Evolutionary conservation across 2,888 invertebrate species (phyloP).

Genomic region (Xylophagus ater): DNA sequence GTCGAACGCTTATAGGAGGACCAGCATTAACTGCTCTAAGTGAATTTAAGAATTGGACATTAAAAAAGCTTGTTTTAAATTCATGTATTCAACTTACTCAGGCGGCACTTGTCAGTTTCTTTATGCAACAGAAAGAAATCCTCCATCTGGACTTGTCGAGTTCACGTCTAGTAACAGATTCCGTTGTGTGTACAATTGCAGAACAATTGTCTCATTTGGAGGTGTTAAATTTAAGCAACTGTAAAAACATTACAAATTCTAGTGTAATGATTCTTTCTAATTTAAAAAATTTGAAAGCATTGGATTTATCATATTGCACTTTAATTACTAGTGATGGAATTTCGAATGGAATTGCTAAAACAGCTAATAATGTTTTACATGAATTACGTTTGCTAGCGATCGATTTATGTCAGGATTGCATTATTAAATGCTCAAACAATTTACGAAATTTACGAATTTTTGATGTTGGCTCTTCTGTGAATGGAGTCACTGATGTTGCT

Average conservation of each 20-base stretch:
- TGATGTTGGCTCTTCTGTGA: conserved; percentile 57
- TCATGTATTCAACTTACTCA: conserved; percentile 53
- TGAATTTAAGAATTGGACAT: conserved; percentile 41
- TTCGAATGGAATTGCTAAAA: conserved; percentile 46
- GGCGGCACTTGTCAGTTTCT: conserved; percentile 45
- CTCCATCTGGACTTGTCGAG: conserved; percentile 50
- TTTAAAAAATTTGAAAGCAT: conserved; percentile 43
- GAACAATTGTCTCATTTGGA: conserved; percentile 47
- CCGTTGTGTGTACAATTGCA: conserved; percentile 49
- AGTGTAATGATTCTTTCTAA: conserved; percentile 46
- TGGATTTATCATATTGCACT: conserved; percentile 60
- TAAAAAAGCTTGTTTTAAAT: conserved; percentile 44
- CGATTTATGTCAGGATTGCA: conserved; percentile 49
- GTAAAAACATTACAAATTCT: conserved; percentile 51
- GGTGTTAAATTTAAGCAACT: conserved; percentile 50
- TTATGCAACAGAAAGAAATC: conserved; percentile 45
- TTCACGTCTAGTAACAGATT: conserved; percentile 54
- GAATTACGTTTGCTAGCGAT: conserved; percentile 48
- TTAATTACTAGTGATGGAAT: conserved; percentile 51
- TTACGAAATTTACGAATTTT: conserved; percentile 47
- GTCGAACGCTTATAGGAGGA: conserved; percentile 57
- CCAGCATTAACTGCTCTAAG: conserved; percentile 46
- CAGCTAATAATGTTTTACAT: conserved; percentile 41
- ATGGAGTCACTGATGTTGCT: conserved; percentile 57
- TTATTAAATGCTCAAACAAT: conserved; percentile 48